phyloP scores from a whole-genome alignment of 2,888 invertebrate species.

The Pemphredon lugubris region DNA sequence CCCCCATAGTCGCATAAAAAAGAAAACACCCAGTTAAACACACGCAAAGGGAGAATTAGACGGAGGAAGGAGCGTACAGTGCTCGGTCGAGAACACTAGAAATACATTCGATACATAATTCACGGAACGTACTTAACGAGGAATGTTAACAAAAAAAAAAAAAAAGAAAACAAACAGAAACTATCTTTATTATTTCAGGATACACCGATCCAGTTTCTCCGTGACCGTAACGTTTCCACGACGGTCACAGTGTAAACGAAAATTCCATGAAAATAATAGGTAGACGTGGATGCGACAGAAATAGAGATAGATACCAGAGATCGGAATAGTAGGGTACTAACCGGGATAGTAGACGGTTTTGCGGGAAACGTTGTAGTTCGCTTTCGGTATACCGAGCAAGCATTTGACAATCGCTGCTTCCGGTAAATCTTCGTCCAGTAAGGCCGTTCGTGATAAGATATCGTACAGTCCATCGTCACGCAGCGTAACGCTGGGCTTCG shows the following conservation, averaged over 20 bases:
- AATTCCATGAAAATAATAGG: not conserved
- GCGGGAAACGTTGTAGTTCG: constrained; percentile 74
- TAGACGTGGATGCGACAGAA: constrained; percentile 12
- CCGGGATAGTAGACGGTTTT: constrained; percentile 75
- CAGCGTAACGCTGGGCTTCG: constrained; percentile 67
- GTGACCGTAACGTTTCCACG: not conserved
- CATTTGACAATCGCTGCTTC: constrained; percentile 74
- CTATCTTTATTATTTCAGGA: too few relatives aligned
- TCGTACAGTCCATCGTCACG: constrained; percentile 72
- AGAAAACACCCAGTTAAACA: too few relatives aligned
- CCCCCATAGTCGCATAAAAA: too few relatives aligned
- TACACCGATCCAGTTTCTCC: too few relatives aligned
- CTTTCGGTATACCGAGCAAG: constrained; percentile 74
- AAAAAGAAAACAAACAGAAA: too few relatives aligned
- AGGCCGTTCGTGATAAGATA: constrained; percentile 72
- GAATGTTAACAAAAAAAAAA: too few relatives aligned
- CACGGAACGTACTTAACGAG: too few relatives aligned
- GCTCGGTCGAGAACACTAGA: too few relatives aligned
- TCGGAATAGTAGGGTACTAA: constrained; percentile 64
- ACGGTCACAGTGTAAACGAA: not conserved
- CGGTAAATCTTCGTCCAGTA: constrained; percentile 72
- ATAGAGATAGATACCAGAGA: constrained; percentile 31
- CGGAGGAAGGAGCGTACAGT: too few relatives aligned
- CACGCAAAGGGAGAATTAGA: too few relatives aligned
- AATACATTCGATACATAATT: too few relatives aligned